These are phyloP conservation scores for Pterocles gutturalis DNA, from an alignment of 2,113 vertebrate genomes.

Conservation along the genomic window DNA sequence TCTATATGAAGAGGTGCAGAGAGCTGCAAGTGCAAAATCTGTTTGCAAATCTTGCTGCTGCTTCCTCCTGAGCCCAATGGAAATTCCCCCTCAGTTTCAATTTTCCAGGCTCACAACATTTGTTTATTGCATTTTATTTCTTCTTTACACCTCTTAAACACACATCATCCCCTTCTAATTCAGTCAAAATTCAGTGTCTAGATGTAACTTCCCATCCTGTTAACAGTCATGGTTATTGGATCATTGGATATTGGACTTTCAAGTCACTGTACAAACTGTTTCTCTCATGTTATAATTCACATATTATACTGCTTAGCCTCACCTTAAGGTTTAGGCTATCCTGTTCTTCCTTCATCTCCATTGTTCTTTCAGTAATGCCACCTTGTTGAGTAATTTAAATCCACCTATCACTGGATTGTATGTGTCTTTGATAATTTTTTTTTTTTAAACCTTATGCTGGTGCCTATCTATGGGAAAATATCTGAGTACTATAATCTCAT, in stretches of 20 bases:
- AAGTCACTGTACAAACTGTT: background rate
- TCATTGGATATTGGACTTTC: no score
- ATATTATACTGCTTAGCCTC: background rate
- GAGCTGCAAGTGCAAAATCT: background rate
- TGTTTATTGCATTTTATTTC: background rate
- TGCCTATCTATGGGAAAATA: background rate
- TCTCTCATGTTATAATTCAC: background rate
- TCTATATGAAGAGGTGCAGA: background rate
- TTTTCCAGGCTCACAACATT: background rate
- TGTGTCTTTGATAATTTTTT: background rate
- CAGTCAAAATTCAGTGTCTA: background rate
- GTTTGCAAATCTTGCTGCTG: background rate
- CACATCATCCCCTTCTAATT: background rate
- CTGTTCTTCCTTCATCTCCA: background rate
- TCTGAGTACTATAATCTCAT: background rate
- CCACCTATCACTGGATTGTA: background rate
- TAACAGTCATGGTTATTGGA: background rate
- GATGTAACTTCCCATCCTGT: background rate
- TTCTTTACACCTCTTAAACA: background rate
- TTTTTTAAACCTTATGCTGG: background rate
- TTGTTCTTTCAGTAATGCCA: background rate
- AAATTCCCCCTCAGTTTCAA: background rate
- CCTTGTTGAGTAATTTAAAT: background rate
- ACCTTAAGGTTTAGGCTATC: background rate
- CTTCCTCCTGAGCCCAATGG: background rate